A percentile compares a stretch with the other conserved stretches of the same genome.
These are phyloP conservation scores for Mythimna loreyi DNA, from an alignment of 2,888 invertebrate species.

Conservation along the genomic window DNA sequence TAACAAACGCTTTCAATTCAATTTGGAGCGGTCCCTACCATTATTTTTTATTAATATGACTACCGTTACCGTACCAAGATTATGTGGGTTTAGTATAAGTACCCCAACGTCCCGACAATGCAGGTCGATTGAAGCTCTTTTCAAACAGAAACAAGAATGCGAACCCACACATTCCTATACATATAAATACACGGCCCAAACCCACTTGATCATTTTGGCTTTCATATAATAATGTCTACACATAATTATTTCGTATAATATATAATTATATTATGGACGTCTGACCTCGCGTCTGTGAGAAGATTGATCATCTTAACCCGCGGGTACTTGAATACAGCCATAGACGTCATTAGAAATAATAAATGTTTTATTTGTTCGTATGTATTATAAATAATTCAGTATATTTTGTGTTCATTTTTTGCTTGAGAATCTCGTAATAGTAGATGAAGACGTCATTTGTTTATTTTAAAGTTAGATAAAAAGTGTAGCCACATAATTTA, in stretches of 20 bases:
- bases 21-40: conserved; percentile 49
- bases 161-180: background rate
- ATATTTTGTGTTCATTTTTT: conserved; percentile 25
- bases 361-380: conserved; percentile 32
- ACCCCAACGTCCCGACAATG: conserved; percentile 28
- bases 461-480: conserved; percentile 36
- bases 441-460: conserved; percentile 30
- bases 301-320: conserved; percentile 45
- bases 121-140: conserved; percentile 17
- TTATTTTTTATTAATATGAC: conserved; percentile 62
- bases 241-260: conserved; percentile 46
- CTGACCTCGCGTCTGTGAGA: conserved; percentile 40
- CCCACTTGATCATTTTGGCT: conserved; percentile 22
- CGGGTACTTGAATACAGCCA: conserved; percentile 12
- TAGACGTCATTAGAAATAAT: conserved; percentile 36
- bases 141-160: conserved; percentile 12
- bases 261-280: conserved; percentile 40
- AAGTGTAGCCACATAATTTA: conserved; percentile 29
- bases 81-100: conserved; percentile 26
- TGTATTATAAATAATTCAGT: background rate
- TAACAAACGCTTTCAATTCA: conserved; percentile 54
- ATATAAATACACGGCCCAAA: conserved; percentile 30
- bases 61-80: conserved; percentile 38
- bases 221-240: conserved; percentile 27
- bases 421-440: conserved; percentile 16